These are phyloP conservation scores for Bathybates hornii DNA, from an alignment of 2,113 vertebrate genomes.

Conservation along the genomic window DNA sequence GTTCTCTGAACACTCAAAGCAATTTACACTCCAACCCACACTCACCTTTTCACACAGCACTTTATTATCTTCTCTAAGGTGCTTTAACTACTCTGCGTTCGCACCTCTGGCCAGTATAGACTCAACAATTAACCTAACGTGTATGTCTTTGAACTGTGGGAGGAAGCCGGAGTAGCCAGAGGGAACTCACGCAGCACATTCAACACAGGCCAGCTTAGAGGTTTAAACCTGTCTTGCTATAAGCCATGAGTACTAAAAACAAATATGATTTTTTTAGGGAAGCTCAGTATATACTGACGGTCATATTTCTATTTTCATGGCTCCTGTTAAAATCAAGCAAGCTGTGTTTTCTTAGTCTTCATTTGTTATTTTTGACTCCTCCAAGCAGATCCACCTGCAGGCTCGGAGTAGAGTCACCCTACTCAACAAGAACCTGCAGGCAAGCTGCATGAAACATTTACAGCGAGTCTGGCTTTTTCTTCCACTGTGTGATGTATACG, in stretches of 20 bases:
- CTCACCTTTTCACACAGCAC: background rate
- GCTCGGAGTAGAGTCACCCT: fast-evolving
- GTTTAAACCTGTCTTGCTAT: background rate
- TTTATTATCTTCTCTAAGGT: background rate
- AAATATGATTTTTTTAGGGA: background rate
- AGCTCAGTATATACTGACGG: fast-evolving
- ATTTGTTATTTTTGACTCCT: background rate
- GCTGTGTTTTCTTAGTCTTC: background rate
- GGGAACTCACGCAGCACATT: background rate
- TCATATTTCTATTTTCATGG: background rate
- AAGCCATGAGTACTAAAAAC: fast-evolving
- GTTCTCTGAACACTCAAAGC: background rate
- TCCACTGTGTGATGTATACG: background rate
- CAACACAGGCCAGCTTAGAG: background rate
- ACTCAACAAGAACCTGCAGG: background rate
- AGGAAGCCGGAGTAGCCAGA: background rate
- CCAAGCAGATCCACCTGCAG: background rate
- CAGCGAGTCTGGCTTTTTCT: background rate
- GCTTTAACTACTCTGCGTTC: background rate
- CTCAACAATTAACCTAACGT: background rate
- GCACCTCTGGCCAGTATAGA: background rate
- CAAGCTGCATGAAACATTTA: background rate
- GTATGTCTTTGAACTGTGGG: background rate
- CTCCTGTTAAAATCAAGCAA: background rate
- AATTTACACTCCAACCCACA: background rate